Conservation (phyloP, 2,113 vertebrate species). For the Ammodramus savannarum region DNA sequence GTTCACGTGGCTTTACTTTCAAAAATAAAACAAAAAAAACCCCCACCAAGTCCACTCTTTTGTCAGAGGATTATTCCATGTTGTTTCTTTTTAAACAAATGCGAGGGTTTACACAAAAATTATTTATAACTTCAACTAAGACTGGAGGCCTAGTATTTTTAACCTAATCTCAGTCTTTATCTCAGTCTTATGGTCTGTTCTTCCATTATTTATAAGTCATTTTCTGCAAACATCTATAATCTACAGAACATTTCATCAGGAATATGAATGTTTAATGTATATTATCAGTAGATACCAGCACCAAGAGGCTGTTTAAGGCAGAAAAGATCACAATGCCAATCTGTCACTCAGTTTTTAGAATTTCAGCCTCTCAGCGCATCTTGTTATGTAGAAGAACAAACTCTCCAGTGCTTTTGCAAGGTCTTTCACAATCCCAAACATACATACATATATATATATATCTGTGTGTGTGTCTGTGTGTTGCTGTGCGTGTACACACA, state of each 20-base stretch:
- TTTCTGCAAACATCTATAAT: neutral
- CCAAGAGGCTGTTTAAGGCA: neutral
- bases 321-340: neutral
- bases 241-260: neutral
- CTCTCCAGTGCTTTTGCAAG: neutral
- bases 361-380: neutral
- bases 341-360: neutral
- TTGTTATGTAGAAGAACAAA: neutral
- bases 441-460: no score
- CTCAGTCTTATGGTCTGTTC: neutral
- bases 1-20: neutral
- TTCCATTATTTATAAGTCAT: neutral
- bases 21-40: neutral
- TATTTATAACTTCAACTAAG: neutral
- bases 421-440: neutral
- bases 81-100: neutral
- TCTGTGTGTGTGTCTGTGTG: no score
- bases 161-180: neutral
- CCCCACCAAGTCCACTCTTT: neutral
- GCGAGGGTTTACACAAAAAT: neutral
- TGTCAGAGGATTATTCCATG: neutral
- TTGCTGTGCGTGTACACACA: fast-evolving
- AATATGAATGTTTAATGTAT: neutral
- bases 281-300: neutral
- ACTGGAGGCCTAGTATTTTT: neutral